These are phyloP conservation scores for Ellobius talpinus DNA, from an alignment of 2,113 vertebrate genomes.

Conservation along the genomic window DNA sequence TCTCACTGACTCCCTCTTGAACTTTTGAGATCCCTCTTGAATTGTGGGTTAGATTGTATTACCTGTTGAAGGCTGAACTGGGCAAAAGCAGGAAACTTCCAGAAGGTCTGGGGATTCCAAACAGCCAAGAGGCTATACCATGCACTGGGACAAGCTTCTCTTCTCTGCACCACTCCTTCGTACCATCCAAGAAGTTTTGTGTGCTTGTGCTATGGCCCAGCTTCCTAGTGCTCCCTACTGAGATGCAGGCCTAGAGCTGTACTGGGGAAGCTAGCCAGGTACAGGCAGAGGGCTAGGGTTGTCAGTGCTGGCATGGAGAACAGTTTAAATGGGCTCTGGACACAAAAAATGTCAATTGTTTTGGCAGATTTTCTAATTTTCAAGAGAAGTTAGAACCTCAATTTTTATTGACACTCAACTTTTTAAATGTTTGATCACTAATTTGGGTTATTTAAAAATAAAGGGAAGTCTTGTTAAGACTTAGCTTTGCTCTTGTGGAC, in stretches of 20 bases:
- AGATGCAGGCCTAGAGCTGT: not conserved
- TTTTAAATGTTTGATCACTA: conserved; percentile 20
- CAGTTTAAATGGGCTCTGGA: not conserved
- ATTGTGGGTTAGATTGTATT: not conserved
- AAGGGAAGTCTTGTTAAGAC: not conserved
- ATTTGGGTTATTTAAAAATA: conserved; percentile 21
- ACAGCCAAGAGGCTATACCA: not conserved
- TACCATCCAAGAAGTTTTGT: not conserved
- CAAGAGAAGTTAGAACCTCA: conserved; percentile 55
- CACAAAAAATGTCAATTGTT: not conserved
- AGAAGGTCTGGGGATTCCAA: not conserved
- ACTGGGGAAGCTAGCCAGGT: not conserved
- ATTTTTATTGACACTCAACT: conserved; percentile 48
- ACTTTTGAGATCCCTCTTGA: not conserved
- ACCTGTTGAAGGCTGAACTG: not conserved
- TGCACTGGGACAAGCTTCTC: not conserved
- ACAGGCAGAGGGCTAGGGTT: not conserved
- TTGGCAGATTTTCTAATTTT: conserved; percentile 31
- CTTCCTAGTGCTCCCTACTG: not conserved
- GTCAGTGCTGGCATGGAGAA: not conserved
- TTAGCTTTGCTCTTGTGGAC: not conserved
- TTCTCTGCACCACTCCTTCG: not conserved
- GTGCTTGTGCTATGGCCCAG: not conserved
- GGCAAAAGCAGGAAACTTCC: conserved; percentile 5
- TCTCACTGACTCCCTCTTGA: not conserved